phyloP scores from a whole-genome alignment of 1,140 invertebrate genomes.

The Drosophila carrolli region DNA sequence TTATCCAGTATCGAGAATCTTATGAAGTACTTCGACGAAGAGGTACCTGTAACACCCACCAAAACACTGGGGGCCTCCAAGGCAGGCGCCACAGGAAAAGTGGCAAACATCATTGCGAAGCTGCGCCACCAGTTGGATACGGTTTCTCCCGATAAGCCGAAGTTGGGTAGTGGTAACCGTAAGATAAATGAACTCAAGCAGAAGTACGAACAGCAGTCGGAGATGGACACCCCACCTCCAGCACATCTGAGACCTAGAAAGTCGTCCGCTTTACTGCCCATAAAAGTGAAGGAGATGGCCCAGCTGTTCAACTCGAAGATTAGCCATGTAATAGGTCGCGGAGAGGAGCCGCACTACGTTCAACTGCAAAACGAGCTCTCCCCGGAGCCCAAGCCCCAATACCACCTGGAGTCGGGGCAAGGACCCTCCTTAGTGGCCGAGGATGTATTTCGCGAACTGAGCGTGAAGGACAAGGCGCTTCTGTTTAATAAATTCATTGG shows the following conservation, averaged over 20 bases:
- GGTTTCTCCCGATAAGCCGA: constrained; percentile 33
- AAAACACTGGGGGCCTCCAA: constrained; percentile 16
- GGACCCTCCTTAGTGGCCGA: constrained; percentile 71
- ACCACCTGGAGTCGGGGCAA: background rate
- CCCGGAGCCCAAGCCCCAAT: constrained; percentile 26
- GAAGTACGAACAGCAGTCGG: constrained; percentile 48
- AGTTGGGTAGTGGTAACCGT: constrained; percentile 22
- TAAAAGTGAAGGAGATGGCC: constrained; percentile 75
- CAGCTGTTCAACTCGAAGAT: constrained; percentile 75
- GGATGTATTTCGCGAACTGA: constrained; percentile 74
- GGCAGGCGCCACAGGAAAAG: constrained; percentile 41
- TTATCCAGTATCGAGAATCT: constrained; percentile 75
- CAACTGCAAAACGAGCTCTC: constrained; percentile 65
- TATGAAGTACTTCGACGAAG: constrained; percentile 81
- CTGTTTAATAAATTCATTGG: constrained; percentile 77
- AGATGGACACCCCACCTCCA: constrained; percentile 5
- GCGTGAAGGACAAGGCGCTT: constrained; percentile 76
- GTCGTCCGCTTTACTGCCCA: constrained; percentile 40
- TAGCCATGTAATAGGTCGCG: constrained; percentile 58
- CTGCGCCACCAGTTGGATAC: constrained; percentile 36
- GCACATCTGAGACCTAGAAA: constrained; percentile 2
- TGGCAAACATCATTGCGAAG: constrained; percentile 72
- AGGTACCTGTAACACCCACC: constrained; percentile 67
- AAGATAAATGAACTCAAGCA: constrained; percentile 70
- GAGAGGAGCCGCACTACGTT: constrained; percentile 47